Percentiles rank a stretch among this genome's conserved stretches.
Conservation (phyloP, 2,113 vertebrate species). For the Panthera tigris region DNA sequence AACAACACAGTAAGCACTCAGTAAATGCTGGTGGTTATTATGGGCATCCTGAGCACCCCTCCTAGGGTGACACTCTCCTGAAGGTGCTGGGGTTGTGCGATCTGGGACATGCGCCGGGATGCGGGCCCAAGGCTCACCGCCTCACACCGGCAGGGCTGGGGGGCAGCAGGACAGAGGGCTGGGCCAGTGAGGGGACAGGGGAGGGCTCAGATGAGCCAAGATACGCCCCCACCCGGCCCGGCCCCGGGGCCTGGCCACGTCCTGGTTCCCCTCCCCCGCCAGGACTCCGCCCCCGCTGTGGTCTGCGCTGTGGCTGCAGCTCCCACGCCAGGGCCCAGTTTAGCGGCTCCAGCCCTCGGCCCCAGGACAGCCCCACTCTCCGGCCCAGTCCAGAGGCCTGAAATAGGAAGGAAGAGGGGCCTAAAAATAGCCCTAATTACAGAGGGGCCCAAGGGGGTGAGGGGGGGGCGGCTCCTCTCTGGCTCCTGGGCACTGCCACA, state of each 20-base stretch:
- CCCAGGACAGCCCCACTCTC: constrained; percentile 80
- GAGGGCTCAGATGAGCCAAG: constrained; percentile 22
- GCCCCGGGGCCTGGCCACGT: constrained; percentile 67
- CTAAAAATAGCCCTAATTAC: constrained; percentile 89
- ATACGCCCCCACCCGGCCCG: not conserved
- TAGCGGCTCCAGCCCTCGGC: constrained; percentile 77
- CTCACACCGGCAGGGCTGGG: not conserved
- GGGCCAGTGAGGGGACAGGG: not conserved
- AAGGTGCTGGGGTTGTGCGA: not conserved
- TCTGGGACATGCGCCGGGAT: not conserved
- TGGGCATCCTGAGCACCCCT: not conserved
- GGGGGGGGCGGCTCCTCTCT: constrained; percentile 67
- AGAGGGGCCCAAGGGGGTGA: constrained; percentile 73
- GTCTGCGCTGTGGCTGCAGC: constrained; percentile 76
- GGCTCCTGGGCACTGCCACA: constrained; percentile 78
- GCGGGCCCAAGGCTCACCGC: not conserved
- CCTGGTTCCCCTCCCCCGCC: constrained; percentile 52
- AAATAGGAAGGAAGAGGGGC: constrained; percentile 86
- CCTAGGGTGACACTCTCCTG: not conserved
- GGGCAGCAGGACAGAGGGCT: not conserved
- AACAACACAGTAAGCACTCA: not conserved
- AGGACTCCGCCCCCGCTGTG: constrained; percentile 70
- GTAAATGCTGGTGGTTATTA: not conserved
- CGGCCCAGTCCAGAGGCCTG: constrained; percentile 82
- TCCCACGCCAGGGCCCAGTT: constrained; percentile 82